Base-by-base conservation (phyloP, 1,140 invertebrate genomes). In the Bombus sibiricus region DNA sequence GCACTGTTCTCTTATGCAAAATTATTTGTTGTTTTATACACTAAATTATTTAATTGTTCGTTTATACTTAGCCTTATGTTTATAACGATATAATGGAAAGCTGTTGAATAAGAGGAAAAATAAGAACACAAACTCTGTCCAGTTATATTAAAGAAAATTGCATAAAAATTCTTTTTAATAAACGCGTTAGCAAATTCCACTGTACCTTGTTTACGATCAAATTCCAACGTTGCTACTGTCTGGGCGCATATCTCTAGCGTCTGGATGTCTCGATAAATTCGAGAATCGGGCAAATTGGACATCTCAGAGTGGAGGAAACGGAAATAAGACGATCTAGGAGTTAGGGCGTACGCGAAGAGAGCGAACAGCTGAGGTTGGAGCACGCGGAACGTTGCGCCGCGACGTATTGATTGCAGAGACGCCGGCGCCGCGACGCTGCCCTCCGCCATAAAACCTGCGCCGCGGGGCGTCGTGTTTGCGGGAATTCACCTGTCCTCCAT, bases 401-500 rank as follows among this genome's bases (percentile, higher is more conserved):
- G 86, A 69, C 69, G 92, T 94, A 94, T 94, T 94, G 93, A 94
- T 94, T 94, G 90, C 91, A 81, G 92, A 92, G 92, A 92, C 93
- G 93, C 92, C 92, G 92, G 93, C 93, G 93, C 77, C 74, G 87
- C 80, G 72, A 88, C 80, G 88, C 86, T 79, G 73, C 64, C 39
- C 83, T 69, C 47, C 62, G 89, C 79, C 85, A 86, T 89, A 87
- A 89, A 89, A 90, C 79, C 89, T 81, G 89, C 88, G 88, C 74
- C 81, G 71, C 78, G 64, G 79, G 85, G 34, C 74, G 66, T 80
- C 77, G 85, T 73, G 18, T 81, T 89, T 82, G 73, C 88, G 68
- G 75, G 75, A 89, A 87, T 90, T 89, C 82, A 90, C 89, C 89
- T 90, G 89, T 76, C 75, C 80, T 43, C 53, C 77, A 25, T 25